Base-by-base conservation (phyloP, 2,888 invertebrate species). In the Globia sparganii region DNA sequence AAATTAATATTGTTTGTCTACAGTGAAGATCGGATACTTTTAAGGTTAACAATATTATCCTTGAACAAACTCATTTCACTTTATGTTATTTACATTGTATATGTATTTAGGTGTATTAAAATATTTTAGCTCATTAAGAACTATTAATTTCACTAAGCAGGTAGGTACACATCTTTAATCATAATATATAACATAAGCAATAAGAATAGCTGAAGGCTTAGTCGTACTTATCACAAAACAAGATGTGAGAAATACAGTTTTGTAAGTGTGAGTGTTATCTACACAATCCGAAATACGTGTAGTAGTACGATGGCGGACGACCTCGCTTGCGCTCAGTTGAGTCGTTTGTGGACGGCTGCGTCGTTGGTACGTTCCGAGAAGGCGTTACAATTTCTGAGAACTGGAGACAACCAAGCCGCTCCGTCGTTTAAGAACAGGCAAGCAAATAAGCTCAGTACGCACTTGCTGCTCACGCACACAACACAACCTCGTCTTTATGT, bases 331-430 rank as follows among this genome's bases (percentile, higher is more conserved):
- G 94, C 93, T 95, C 94, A 94, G 93, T 94, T 91, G 91, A 92
- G 92, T 91, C 91, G 91, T 91, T 93, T 92, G 94, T 93, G 94
- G 93, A 94, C 94, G 94, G 91, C 92, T 93, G 93, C 92, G 93
- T 94, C 93, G 92, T 94, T 93, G 92, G 93, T 94, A 92, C 93
- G 94, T 96, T 96, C 97, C 92, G 92, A 96, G 97, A 97, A 97
- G 96, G 96, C 96, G 95, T 96, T 96, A 96, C 95, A 95, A 94
- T 95, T 97, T 97, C 96, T 93, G 92, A 96, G 96, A 96, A 97
- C 91, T 92, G 93, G 94, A 94, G 96, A 96, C 96, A 96, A 94
- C 94, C 94, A 92, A 95, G 92, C 94, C 93, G 93, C 93, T 94
- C 92, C 89, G 91, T 91, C 92, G 92, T 93, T 93, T 93, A 91